phyloP scores from a whole-genome alignment of 2,888 invertebrate genomes.

The Harmothoe impar region DNA sequence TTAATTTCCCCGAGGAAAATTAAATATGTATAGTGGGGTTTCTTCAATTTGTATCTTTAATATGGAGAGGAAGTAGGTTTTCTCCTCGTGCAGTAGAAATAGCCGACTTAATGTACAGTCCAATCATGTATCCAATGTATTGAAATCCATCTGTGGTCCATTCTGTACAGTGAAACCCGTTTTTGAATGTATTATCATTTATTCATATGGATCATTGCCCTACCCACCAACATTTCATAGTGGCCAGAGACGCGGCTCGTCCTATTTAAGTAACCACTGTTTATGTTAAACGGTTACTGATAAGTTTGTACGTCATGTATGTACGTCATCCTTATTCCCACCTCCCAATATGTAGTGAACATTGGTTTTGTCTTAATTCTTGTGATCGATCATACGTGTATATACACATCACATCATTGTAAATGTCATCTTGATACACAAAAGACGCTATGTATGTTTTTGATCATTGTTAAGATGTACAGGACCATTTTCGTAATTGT shows the following conservation, averaged over 20 bases:
- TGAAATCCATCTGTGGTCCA: too few relatives aligned
- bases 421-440: neutral
- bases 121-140: too few relatives aligned
- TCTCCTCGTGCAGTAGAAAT: too few relatives aligned
- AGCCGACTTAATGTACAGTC: too few relatives aligned
- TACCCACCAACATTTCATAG: too few relatives aligned
- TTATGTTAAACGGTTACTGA: neutral
- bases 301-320: neutral
- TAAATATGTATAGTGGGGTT: too few relatives aligned
- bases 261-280: neutral
- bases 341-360: too few relatives aligned
- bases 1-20: too few relatives aligned
- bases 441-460: neutral
- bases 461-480: neutral
- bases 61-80: too few relatives aligned
- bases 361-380: neutral
- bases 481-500: neutral
- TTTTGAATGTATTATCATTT: neutral
- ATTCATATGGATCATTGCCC: neutral
- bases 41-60: too few relatives aligned
- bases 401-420: slow-evolving; percentile 11
- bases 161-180: too few relatives aligned
- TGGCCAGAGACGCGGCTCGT: neutral
- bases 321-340: neutral
- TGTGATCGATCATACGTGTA: slow-evolving; percentile 15